These are phyloP conservation scores for Cricetomys ansorgei DNA, from an alignment of 2,113 vertebrate genomes.

Conservation along the genomic window DNA sequence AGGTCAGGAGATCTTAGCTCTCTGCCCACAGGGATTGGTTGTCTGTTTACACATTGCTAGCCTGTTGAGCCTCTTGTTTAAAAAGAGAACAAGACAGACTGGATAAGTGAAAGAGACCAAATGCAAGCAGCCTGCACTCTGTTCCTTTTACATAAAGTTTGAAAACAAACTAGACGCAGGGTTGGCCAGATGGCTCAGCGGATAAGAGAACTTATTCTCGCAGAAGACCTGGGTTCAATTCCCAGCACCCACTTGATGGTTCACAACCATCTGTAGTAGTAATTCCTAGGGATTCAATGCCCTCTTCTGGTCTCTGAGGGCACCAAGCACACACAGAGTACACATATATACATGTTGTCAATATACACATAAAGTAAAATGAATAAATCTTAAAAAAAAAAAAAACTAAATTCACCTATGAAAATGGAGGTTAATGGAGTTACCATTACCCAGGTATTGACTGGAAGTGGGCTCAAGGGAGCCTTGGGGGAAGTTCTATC, in stretches of 20 bases:
- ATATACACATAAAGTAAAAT: background rate
- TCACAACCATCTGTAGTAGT: background rate
- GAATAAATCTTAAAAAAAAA: background rate
- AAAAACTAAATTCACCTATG: background rate
- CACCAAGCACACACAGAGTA: background rate
- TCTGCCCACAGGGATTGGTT: background rate
- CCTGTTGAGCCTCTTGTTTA: background rate
- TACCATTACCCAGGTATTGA: background rate
- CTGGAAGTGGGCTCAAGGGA: background rate
- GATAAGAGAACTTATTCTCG: background rate
- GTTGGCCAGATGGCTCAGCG: background rate
- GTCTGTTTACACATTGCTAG: background rate
- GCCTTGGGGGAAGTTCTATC: background rate
- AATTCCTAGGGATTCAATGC: background rate
- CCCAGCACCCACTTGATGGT: background rate
- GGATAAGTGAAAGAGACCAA: slow-evolving; percentile 8
- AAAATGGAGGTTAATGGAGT: background rate
- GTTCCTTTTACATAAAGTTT: background rate
- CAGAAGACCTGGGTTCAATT: background rate
- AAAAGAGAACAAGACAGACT: slow-evolving; percentile 15
- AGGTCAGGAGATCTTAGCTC: background rate
- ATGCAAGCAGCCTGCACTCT: background rate
- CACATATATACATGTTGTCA: background rate
- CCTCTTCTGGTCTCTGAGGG: background rate
- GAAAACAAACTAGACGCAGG: background rate